Base-by-base conservation (phyloP, 1,140 invertebrate genomes). In the Diachasmimorpha longicaudata region DNA sequence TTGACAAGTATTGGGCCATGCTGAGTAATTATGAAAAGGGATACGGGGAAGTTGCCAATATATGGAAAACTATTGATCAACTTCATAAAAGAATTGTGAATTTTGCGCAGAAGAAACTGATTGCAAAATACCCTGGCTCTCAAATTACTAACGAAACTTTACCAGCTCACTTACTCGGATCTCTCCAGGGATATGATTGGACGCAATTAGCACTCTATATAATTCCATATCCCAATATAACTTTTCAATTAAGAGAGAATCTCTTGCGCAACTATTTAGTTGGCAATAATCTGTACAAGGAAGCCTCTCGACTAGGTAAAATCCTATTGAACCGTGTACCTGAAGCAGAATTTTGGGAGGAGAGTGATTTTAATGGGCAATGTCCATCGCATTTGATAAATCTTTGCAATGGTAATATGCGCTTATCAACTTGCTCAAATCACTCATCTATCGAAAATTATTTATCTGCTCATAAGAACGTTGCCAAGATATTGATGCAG, bases 1-100 rank as follows among this genome's bases (percentile, higher is more conserved):
- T 90, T 0, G 84, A 88, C 77, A 86, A 89, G 55, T 93, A 93
- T 80, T 93, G 92, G 92, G 91, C 92, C 78, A 87, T 89, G 37
- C 81, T 93, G 10, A 84, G 80, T 5, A 91, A 91, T 74, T 91
- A 90, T 72, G 84, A 88, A 71, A 86, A 88, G 4, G 91, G 88
- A 0, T 90, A 91, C 67, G 76, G 89, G 2, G 85, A 90, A 42
- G 88, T 89, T 1, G 83, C 88, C 10, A 83, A 85, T 46, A 83
- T 92, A 72, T 92, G 91, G 91, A 86, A 87, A 36, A 83, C 89
- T 52, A 84, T 93, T 11, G 83, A 86, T 74, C 87, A 87, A 23
- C 81, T 93, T 63, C 91, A 92, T 74, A 78, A 79, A 21, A 92
- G 91, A 78, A 80, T 93, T 72, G 85, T 91, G 13, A 88, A 90